Evolutionary conservation across 2,888 invertebrate species (phyloP).

Genomic region (Trilocha varians): DNA sequence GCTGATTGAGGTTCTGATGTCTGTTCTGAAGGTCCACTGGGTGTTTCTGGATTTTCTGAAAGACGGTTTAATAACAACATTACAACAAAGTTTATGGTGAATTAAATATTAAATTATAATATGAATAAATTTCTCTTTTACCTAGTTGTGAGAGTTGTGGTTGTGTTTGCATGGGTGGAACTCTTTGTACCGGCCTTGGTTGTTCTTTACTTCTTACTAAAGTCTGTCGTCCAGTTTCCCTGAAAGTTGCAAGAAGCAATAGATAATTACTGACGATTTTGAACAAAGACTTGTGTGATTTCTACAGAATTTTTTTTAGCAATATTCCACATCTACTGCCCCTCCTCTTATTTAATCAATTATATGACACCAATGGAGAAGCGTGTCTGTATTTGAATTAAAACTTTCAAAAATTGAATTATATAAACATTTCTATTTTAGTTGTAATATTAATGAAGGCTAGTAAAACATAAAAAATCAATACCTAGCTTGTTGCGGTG

Average conservation of each 20-base stretch:
- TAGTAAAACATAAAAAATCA: too few species aligned
- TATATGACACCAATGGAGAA: too few species aligned
- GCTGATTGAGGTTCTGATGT: constrained; percentile 77
- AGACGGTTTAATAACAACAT: constrained; percentile 8
- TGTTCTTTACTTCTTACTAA: constrained; percentile 63
- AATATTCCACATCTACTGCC: too few species aligned
- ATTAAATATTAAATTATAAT: background rate
- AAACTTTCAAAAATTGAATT: too few species aligned
- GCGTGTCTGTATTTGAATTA: too few species aligned
- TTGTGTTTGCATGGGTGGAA: constrained; percentile 61
- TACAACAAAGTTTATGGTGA: background rate
- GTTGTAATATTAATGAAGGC: too few species aligned
- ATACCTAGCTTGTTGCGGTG: constrained; percentile 4
- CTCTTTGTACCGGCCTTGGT: constrained; percentile 61
- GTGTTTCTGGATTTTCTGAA: constrained; percentile 49
- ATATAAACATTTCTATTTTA: too few species aligned
- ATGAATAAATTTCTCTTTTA: constrained; percentile 13
- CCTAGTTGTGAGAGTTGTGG: constrained; percentile 38
- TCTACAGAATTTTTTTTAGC: too few species aligned
- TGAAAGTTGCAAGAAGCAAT: constrained; percentile 17
- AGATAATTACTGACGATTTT: too few species aligned
- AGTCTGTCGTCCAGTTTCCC: constrained; percentile 58
- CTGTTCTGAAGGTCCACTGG: constrained; percentile 54
- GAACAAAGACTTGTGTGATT: too few species aligned
- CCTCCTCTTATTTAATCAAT: too few species aligned